phyloP scores from a whole-genome alignment of 2,888 invertebrate species.

The Charanyca ferruginea region DNA sequence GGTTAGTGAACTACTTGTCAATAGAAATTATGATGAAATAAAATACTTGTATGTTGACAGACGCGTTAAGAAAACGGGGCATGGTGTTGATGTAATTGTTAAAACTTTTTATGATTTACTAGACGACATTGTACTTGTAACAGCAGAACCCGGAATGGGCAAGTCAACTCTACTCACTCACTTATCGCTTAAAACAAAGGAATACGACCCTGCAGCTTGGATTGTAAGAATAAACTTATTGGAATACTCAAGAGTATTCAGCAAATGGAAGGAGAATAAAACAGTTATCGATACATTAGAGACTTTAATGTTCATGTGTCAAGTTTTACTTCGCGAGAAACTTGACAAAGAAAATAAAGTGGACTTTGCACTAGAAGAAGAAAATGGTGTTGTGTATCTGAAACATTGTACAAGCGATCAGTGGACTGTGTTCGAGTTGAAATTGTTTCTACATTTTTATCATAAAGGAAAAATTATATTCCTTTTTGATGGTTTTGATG shows the following conservation, averaged over 20 bases:
- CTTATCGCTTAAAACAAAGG: slow-evolving; percentile 43
- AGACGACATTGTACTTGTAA: slow-evolving; percentile 32
- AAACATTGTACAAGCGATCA: slow-evolving; percentile 5
- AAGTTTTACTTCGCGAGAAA: not conserved
- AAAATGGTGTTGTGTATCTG: slow-evolving; percentile 4
- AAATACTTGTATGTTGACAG: slow-evolving; percentile 42
- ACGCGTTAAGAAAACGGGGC: slow-evolving; percentile 3
- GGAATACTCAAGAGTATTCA: slow-evolving; percentile 25
- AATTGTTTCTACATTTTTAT: slow-evolving; percentile 41
- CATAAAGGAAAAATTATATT: slow-evolving; percentile 39
- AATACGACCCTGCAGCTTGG: slow-evolving; percentile 35
- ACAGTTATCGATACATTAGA: slow-evolving; percentile 3
- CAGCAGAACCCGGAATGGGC: slow-evolving; percentile 56
- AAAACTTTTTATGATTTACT: not conserved
- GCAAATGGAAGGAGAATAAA: slow-evolving; percentile 21
- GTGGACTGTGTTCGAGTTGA: slow-evolving; percentile 15
- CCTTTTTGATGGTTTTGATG: slow-evolving; percentile 56
- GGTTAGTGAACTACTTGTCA: slow-evolving; percentile 25
- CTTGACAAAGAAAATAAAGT: not conserved
- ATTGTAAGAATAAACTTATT: slow-evolving; percentile 43
- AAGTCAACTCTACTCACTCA: slow-evolving; percentile 54
- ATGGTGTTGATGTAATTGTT: not conserved
- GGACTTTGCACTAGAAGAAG: not conserved
- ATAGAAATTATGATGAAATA: slow-evolving; percentile 37
- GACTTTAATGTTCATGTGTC: slow-evolving; percentile 18